These are phyloP conservation scores for Drosophila kambysellisi DNA, from an alignment of 2,888 invertebrate species.

Conservation along the genomic window DNA sequence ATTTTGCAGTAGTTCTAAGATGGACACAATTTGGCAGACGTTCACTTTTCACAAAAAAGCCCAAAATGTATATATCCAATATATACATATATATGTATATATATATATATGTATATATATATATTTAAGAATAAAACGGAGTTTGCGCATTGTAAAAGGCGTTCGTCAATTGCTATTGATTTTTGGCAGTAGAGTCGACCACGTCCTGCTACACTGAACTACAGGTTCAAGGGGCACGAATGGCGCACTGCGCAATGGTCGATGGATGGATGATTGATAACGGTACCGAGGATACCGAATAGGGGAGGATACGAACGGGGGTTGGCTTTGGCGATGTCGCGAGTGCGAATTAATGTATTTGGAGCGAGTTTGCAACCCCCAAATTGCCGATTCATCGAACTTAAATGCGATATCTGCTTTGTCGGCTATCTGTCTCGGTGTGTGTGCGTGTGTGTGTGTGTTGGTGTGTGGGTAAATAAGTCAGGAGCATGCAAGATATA, in stretches of 20 bases:
- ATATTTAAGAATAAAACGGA: slow-evolving; percentile 33
- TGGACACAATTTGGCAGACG: not conserved
- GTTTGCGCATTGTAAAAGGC: slow-evolving; percentile 63
- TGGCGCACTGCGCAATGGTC: slow-evolving; percentile 58
- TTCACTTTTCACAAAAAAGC: not conserved
- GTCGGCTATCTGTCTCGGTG: slow-evolving; percentile 20
- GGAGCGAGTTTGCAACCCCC: slow-evolving; percentile 66
- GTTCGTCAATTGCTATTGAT: slow-evolving; percentile 65
- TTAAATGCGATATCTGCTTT: slow-evolving; percentile 35
- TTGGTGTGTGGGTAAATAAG: slow-evolving; percentile 45
- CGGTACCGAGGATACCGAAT: not conserved
- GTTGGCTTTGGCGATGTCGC: slow-evolving; percentile 61
- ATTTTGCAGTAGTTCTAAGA: not conserved
- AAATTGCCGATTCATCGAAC: slow-evolving; percentile 48
- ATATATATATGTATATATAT: not conserved
- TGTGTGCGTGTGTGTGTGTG: slow-evolving; percentile 12
- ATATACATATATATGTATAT: not conserved
- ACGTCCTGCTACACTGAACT: slow-evolving; percentile 18
- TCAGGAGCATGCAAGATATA: slow-evolving; percentile 70
- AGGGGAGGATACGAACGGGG: slow-evolving; percentile 46
- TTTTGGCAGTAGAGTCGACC: slow-evolving; percentile 40
- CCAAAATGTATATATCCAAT: not conserved
- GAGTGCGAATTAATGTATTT: slow-evolving; percentile 60
- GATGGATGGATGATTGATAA: not conserved
- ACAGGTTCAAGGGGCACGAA: not conserved